Percentiles rank a stretch among this genome's conserved stretches.
Conservation (phyloP, 2,888 invertebrate species). For the Pogonocherus hispidulus region DNA sequence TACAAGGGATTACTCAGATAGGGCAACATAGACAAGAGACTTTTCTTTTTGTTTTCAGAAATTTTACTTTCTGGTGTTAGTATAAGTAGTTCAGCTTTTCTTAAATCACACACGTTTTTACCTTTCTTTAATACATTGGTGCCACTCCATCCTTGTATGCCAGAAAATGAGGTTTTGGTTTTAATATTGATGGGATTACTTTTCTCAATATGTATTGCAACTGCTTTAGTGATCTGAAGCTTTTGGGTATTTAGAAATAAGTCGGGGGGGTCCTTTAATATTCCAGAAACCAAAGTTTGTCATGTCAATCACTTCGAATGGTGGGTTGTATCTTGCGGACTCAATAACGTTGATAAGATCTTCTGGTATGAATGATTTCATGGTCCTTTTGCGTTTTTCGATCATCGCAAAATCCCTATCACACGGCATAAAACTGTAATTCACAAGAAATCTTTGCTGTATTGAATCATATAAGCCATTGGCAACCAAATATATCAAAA, state of each 20-base stretch:
- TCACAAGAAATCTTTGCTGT: background rate
- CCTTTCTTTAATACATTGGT: background rate
- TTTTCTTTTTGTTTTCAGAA: too few relatives aligned
- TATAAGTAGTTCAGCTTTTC: too few relatives aligned
- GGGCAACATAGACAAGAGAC: too few relatives aligned
- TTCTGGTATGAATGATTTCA: background rate
- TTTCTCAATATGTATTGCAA: too few relatives aligned
- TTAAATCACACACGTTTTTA: too few relatives aligned
- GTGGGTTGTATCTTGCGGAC: background rate
- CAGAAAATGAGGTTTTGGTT: background rate
- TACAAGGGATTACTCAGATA: background rate
- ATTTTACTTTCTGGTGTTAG: too few relatives aligned
- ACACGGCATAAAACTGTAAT: slow-evolving; percentile 15
- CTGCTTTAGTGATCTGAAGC: too few relatives aligned
- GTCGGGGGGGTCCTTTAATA: too few relatives aligned
- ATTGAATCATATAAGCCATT: background rate
- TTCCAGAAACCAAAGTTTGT: too few relatives aligned
- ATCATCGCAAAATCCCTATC: slow-evolving; percentile 6
- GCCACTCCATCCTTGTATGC: background rate
- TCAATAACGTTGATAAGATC: background rate
- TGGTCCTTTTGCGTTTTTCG: slow-evolving; percentile 3
- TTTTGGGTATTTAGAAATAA: too few relatives aligned
- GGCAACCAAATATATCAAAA: background rate
- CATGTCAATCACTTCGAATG: too few relatives aligned
- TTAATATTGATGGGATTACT: background rate